These are phyloP conservation scores for Orycteropus afer DNA, from an alignment of 2,113 vertebrate species.

Conservation along the genomic window DNA sequence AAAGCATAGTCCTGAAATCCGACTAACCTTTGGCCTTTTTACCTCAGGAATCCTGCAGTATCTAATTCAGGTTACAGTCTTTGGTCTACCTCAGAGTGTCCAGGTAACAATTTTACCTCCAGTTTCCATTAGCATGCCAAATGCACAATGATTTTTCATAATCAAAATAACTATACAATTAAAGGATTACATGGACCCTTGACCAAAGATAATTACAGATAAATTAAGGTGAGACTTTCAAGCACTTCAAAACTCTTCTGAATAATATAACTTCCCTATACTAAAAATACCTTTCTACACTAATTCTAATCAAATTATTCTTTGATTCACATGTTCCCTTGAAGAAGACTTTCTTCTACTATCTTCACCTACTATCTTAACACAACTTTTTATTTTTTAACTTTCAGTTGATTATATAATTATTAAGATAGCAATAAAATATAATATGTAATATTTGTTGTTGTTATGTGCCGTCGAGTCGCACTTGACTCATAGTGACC, in stretches of 20 bases:
- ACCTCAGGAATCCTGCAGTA: not conserved
- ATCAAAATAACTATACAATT: not conserved
- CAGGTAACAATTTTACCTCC: not conserved
- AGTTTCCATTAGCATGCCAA: not conserved
- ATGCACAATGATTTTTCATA: not conserved
- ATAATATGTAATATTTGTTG: not conserved
- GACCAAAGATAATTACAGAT: not conserved
- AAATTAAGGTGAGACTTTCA: constrained; percentile 19
- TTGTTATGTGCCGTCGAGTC: too few relatives aligned
- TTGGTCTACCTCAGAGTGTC: not conserved
- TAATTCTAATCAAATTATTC: constrained; percentile 33
- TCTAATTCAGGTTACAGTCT: not conserved
- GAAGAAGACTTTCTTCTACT: constrained; percentile 35
- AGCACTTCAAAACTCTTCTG: not conserved
- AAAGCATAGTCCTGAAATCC: not conserved
- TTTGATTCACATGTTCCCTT: not conserved
- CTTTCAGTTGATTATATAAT: not conserved
- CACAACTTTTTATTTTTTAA: constrained; percentile 30
- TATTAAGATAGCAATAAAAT: constrained; percentile 8
- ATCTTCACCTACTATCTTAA: not conserved
- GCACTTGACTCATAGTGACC: too few relatives aligned
- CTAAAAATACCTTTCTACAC: constrained; percentile 8
- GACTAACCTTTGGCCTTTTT: not conserved
- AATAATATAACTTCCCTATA: constrained; percentile 21
- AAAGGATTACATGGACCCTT: not conserved